These are phyloP conservation scores for Drosophila arizonae DNA, from an alignment of 1,140 invertebrate species.

Conservation along the genomic window DNA sequence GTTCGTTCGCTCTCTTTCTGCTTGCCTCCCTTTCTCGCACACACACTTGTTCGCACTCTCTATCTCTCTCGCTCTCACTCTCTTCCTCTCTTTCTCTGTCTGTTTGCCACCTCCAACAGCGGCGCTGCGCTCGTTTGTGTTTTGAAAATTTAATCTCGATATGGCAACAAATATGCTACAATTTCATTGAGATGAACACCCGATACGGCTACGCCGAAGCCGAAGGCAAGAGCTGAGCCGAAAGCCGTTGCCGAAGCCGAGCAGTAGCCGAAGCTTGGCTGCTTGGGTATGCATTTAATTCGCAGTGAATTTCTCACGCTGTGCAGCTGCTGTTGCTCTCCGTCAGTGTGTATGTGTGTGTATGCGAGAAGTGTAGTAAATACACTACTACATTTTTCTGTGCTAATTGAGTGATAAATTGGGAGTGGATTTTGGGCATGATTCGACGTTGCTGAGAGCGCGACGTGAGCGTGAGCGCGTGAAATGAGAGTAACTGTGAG, in stretches of 20 bases:
- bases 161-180: slow-evolving; percentile 82
- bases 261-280: slow-evolving; percentile 18
- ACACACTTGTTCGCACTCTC: neutral
- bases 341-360: slow-evolving; percentile 26
- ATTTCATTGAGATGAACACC: slow-evolving; percentile 81
- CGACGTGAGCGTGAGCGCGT: slow-evolving; percentile 50
- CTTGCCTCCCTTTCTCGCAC: slow-evolving; percentile 28
- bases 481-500: slow-evolving; percentile 42
- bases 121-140: slow-evolving; percentile 74
- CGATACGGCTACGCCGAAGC: slow-evolving; percentile 65
- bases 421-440: slow-evolving; percentile 76
- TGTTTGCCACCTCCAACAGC: slow-evolving; percentile 36
- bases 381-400: slow-evolving; percentile 82
- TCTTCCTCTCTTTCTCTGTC: slow-evolving; percentile 16
- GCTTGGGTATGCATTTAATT: slow-evolving; percentile 57
- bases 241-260: slow-evolving; percentile 9
- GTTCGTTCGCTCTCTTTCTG: slow-evolving; percentile 7
- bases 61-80: neutral
- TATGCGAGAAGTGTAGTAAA: slow-evolving; percentile 78
- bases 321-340: slow-evolving; percentile 57
- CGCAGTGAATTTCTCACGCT: slow-evolving; percentile 77
- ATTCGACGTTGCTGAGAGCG: slow-evolving; percentile 55
- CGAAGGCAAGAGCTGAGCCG: slow-evolving; percentile 15
- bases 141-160: slow-evolving; percentile 82
- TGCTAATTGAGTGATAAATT: slow-evolving; percentile 83